These are phyloP conservation scores for Dicaeum eximium DNA, from an alignment of 2,113 vertebrate genomes.

Conservation along the genomic window DNA sequence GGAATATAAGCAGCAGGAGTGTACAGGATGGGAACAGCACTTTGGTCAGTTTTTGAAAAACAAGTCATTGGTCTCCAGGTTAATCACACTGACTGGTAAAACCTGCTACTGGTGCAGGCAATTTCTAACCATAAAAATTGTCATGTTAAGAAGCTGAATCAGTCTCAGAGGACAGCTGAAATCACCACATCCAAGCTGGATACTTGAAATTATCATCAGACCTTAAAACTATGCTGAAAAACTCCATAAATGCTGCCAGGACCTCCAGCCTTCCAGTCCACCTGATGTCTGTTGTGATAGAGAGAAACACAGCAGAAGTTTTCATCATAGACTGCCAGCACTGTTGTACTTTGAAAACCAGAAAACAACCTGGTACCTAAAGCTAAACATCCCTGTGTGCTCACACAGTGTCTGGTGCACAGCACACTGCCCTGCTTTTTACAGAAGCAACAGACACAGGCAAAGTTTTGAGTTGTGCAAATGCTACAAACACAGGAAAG, in stretches of 20 bases:
- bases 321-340: neutral
- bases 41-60: neutral
- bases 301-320: neutral
- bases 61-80: neutral
- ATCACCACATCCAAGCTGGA: neutral
- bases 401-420: neutral
- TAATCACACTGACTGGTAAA: neutral
- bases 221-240: neutral
- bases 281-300: neutral
- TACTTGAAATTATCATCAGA: neutral
- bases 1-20: neutral
- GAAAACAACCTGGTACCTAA: neutral
- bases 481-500: neutral
- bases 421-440: neutral
- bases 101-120: neutral
- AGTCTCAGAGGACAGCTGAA: neutral
- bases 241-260: neutral
- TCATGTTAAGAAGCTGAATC: neutral
- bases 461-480: neutral
- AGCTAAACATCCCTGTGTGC: neutral
- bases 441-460: neutral
- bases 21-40: neutral
- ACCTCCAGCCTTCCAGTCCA: neutral
- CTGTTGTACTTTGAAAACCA: neutral
- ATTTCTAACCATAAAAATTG: neutral